Evolutionary conservation across 2,888 invertebrate genomes (phyloP).

Genomic region (Leptogaster cylindrica): DNA sequence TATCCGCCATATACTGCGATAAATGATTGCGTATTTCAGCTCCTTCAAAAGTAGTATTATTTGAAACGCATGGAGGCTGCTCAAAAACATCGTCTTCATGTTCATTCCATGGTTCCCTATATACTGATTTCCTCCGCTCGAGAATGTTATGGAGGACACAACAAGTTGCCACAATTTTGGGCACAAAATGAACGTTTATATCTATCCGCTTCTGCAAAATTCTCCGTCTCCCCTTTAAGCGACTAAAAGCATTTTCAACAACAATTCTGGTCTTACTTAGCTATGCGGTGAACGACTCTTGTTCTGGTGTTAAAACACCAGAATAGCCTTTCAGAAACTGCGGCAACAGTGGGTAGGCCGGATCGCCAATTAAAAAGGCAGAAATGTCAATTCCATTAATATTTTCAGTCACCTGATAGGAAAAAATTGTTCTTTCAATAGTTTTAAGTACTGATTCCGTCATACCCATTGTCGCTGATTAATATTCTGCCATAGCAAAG

Average conservation of each 20-base stretch:
- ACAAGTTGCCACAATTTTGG: not conserved
- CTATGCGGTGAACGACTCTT: conserved; percentile 1
- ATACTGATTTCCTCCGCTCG: too few relatives aligned
- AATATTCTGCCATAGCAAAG: conserved; percentile 2
- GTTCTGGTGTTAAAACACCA: not conserved
- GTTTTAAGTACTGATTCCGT: conserved; percentile 18
- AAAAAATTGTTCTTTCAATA: conserved; percentile 1
- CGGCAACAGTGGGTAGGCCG: conserved; percentile 2
- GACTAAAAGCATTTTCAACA: conserved; percentile 2
- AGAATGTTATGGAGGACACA: not conserved
- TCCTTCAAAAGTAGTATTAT: too few relatives aligned
- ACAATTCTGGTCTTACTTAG: not conserved
- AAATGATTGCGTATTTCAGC: too few relatives aligned
- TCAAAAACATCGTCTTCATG: too few relatives aligned
- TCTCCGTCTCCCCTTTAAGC: conserved; percentile 5
- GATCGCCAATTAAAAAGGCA: not conserved
- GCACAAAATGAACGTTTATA: not conserved
- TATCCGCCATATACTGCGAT: too few relatives aligned
- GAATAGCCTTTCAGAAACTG: conserved; percentile 2
- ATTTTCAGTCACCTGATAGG: not conserved
- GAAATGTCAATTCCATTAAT: not conserved
- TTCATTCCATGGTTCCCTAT: not conserved
- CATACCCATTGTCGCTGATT: not conserved
- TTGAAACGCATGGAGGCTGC: too few relatives aligned
- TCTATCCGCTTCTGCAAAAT: not conserved